These are phyloP conservation scores for Heliornis fulica DNA, from an alignment of 2,113 vertebrate species.

Conservation along the genomic window DNA sequence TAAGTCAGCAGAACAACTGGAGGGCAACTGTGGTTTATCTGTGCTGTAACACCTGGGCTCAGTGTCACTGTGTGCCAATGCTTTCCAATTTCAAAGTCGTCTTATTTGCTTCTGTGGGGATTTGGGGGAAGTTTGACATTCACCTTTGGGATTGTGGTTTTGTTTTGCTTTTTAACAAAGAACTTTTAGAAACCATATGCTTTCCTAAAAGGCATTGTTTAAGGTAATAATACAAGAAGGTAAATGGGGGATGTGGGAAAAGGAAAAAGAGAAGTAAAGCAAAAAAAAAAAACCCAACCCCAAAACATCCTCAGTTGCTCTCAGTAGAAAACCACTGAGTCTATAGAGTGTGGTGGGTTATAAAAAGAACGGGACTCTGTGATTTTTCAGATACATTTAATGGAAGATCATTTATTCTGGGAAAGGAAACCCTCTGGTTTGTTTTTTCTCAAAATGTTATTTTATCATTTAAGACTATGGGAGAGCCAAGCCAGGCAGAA, in stretches of 20 bases:
- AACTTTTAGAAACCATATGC: not conserved
- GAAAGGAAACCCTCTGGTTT: accelerated
- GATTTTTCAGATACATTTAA: not conserved
- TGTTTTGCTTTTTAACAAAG: conserved; percentile 46
- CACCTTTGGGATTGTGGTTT: not conserved
- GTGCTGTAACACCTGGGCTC: not conserved
- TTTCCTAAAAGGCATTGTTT: conserved; percentile 48
- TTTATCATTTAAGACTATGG: not conserved
- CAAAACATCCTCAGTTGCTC: not conserved
- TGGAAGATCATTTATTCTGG: not conserved
- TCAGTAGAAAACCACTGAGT: not conserved
- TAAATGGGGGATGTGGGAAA: not conserved
- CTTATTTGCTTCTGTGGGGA: conserved; percentile 41
- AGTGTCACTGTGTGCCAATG: not conserved
- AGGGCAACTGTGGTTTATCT: not conserved
- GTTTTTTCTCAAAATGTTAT: not conserved
- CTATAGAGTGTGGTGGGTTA: not conserved
- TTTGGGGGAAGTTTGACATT: not conserved
- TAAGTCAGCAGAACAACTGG: not conserved
- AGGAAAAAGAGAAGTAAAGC: not conserved
- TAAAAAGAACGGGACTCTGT: not conserved
- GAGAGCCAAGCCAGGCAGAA: not conserved
- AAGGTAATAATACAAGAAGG: conserved; percentile 27
- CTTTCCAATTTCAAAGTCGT: conserved; percentile 29
- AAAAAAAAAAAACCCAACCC: too few relatives aligned